A percentile compares a stretch with the other conserved stretches of the same genome.
Evolutionary conservation across 2,888 invertebrate genomes (phyloP).

Genomic region (Sepiola atlantica): DNA sequence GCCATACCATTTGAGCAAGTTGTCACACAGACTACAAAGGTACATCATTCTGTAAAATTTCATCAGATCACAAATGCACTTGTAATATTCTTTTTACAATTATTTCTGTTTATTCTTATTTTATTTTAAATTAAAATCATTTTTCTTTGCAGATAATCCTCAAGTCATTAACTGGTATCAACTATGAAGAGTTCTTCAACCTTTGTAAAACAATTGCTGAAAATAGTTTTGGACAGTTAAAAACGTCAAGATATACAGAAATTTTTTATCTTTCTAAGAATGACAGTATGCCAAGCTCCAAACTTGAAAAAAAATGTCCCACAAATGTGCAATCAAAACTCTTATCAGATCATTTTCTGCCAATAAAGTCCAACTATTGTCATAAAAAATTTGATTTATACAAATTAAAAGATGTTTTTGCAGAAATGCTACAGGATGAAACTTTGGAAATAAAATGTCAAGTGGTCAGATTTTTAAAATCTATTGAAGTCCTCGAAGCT

Average conservation of each 20-base stretch:
- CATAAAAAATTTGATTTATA: constrained; percentile 53
- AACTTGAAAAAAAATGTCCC: neutral
- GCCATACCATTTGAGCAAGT: no score
- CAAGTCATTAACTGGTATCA: constrained; percentile 69
- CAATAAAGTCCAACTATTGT: neutral
- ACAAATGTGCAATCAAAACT: neutral
- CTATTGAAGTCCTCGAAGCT: neutral
- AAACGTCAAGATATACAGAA: neutral
- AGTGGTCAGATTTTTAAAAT: neutral
- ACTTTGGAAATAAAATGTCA: constrained; percentile 45
- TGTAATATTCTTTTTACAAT: no score
- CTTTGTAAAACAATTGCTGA: constrained; percentile 64
- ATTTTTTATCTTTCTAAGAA: no score
- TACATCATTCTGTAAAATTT: no score
- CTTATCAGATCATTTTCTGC: neutral
- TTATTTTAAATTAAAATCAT: neutral
- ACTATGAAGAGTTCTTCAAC: constrained; percentile 67
- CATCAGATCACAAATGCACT: no score
- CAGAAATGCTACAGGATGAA: constrained; percentile 50
- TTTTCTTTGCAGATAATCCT: constrained; percentile 67
- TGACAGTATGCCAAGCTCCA: neutral
- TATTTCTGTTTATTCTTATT: no score
- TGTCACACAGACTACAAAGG: no score
- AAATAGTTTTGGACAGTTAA: constrained; percentile 54
- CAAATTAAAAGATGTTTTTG: constrained; percentile 49